Conservation (phyloP, 2,888 invertebrate genomes). For the Globia sparganii region DNA sequence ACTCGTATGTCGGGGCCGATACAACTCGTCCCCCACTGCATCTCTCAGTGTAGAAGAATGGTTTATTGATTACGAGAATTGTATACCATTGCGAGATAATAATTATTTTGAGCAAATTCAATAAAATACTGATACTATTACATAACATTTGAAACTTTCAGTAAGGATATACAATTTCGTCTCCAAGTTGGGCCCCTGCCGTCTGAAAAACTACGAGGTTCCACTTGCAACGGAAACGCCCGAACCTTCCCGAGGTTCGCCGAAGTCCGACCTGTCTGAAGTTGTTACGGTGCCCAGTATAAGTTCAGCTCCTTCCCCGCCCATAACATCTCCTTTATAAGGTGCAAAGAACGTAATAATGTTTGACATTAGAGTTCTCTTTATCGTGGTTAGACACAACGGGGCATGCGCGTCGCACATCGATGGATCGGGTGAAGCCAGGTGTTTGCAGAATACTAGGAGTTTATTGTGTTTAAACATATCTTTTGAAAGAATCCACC, state of each 20-base stretch:
- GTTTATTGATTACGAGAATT: not conserved
- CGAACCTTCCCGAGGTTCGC: conserved; percentile 72
- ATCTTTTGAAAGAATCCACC: not conserved
- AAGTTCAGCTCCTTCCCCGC: conserved; percentile 65
- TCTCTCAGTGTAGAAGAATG: not conserved
- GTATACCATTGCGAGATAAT: no score
- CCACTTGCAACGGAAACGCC: conserved; percentile 65
- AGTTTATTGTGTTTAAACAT: conserved; percentile 50
- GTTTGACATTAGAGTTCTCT: conserved; percentile 64
- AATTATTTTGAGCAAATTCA: not conserved
- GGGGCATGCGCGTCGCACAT: conserved; percentile 78
- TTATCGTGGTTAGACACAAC: conserved; percentile 66
- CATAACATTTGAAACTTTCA: conserved; percentile 15
- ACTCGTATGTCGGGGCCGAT: not conserved
- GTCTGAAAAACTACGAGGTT: conserved; percentile 71
- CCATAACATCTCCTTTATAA: conserved; percentile 58
- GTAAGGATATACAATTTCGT: not conserved
- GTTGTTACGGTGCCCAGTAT: conserved; percentile 71
- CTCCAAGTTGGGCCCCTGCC: conserved; percentile 65
- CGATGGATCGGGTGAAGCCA: conserved; percentile 68
- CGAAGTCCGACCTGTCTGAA: conserved; percentile 75
- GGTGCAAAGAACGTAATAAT: conserved; percentile 66
- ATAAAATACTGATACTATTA: conserved; percentile 15
- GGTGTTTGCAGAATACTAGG: conserved; percentile 54
- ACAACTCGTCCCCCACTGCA: not conserved